Conservation (phyloP, 2,113 vertebrate genomes). For the Hystrix cristata region DNA sequence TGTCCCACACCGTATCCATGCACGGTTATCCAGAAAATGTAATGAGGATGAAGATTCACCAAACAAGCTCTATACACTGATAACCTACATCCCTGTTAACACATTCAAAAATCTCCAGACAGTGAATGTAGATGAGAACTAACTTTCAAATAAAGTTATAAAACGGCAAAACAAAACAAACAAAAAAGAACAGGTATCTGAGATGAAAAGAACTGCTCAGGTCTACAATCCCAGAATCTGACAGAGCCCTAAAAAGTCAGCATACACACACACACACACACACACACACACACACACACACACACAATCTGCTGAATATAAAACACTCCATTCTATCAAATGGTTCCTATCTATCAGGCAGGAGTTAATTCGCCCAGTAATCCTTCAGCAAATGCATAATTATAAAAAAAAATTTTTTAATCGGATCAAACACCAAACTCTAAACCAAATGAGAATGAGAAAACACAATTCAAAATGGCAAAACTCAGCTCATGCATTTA, state of each 20-base stretch:
- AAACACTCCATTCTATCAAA: background rate
- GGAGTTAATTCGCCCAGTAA: conserved; percentile 1
- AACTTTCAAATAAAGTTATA: no score
- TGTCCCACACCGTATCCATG: no score
- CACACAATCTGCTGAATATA: background rate
- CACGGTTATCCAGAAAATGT: no score
- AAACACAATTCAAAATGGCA: conserved; percentile 41
- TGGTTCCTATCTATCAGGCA: background rate
- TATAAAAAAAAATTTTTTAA: conserved; percentile 38
- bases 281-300: background rate
- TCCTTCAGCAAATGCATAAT: background rate
- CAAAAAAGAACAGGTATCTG: background rate
- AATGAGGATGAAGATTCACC: no score
- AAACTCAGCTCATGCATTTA: conserved; percentile 30
- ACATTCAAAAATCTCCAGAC: no score
- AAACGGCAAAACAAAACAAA: no score
- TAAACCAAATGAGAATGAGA: conserved; percentile 4
- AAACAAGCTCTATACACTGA: no score
- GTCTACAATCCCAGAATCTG: background rate
- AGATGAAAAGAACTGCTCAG: background rate
- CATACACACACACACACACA: background rate
- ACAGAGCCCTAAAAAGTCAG: background rate
- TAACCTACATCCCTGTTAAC: no score
- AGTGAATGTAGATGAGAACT: no score
- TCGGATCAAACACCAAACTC: conserved; percentile 26